phyloP scores from a whole-genome alignment of 2,113 vertebrate species.

The Aptenodytes patagonicus region DNA sequence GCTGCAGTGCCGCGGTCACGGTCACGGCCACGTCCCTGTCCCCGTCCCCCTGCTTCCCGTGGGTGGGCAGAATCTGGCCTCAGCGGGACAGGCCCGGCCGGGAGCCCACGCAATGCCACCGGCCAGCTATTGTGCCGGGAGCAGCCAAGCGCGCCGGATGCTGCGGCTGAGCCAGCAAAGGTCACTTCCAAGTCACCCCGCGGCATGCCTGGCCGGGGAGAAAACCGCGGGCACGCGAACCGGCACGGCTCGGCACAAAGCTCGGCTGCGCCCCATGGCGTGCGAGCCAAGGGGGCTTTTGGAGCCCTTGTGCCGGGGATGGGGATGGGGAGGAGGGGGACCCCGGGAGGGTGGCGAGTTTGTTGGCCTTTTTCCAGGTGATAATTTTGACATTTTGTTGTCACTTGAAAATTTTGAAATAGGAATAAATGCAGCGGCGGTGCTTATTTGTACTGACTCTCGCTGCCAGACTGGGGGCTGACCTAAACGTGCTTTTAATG shows the following conservation, averaged over 20 bases:
- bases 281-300: fast-evolving
- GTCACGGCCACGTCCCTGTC: no score
- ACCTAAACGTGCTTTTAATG: neutral
- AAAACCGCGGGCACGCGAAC: fast-evolving
- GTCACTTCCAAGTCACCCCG: neutral
- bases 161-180: neutral
- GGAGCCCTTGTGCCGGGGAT: neutral
- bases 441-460: neutral
- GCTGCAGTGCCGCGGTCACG: fast-evolving
- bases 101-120: fast-evolving
- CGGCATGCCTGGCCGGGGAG: fast-evolving
- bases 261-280: fast-evolving
- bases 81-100: fast-evolving
- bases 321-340: neutral
- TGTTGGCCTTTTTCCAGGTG: neutral
- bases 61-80: fast-evolving
- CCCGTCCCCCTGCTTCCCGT: neutral
- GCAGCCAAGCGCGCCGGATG: fast-evolving
- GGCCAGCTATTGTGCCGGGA: neutral
- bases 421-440: neutral
- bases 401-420: neutral
- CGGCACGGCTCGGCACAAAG: fast-evolving
- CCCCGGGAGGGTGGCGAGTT: neutral
- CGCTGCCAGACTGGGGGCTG: neutral
- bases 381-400: neutral